Evolutionary conservation across 2,888 invertebrate species (phyloP).

Genomic region (Melieria picta): DNA sequence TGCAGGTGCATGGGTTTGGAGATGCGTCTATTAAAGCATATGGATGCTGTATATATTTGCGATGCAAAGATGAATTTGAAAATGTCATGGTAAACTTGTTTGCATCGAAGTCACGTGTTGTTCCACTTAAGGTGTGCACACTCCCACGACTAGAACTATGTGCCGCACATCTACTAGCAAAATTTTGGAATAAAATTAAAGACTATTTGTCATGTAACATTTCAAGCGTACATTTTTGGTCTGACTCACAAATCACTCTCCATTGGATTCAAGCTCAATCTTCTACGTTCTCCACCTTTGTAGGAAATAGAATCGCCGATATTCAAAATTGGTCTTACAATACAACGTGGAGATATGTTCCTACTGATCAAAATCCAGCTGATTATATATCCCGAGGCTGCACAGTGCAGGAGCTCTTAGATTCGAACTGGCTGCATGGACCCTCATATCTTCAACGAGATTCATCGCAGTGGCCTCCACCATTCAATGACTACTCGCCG

Average conservation of each 20-base stretch:
- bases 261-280: too few species aligned
- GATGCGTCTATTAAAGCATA: constrained; percentile 33
- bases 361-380: constrained; percentile 36
- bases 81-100: not conserved
- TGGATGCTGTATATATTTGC: constrained; percentile 31
- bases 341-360: constrained; percentile 25
- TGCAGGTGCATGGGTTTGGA: constrained; percentile 33
- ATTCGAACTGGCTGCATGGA: constrained; percentile 28
- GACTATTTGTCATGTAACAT: not conserved
- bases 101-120: constrained; percentile 32
- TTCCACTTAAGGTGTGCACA: constrained; percentile 33
- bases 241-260: constrained; percentile 36
- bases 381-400: constrained; percentile 36
- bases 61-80: not conserved
- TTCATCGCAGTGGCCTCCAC: too few species aligned
- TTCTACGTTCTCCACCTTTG: constrained; percentile 32
- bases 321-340: constrained; percentile 30
- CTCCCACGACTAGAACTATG: constrained; percentile 37
- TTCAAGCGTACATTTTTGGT: constrained; percentile 26
- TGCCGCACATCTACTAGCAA: constrained; percentile 36
- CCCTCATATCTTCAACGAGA: constrained; percentile 20
- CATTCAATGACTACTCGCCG: too few species aligned
- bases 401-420: constrained; percentile 18
- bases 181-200: constrained; percentile 29
- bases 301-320: constrained; percentile 38